These are phyloP conservation scores for Nannoperca obscura DNA, from an alignment of 2,797 vertebrate species.

Conservation along the genomic window DNA sequence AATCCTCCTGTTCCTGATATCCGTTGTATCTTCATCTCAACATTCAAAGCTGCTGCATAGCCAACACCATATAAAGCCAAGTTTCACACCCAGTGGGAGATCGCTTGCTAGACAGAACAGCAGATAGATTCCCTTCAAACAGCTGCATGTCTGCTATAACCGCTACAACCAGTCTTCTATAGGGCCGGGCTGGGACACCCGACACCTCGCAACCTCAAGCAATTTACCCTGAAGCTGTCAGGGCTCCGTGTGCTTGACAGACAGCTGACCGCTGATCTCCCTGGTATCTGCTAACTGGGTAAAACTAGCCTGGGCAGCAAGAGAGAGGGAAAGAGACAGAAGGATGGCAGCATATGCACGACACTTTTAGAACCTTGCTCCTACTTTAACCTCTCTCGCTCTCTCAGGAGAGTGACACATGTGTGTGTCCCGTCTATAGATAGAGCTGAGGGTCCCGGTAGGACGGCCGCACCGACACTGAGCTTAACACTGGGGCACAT, in stretches of 20 bases:
- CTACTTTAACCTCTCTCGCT: constrained; percentile 57
- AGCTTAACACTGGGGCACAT: constrained; percentile 37
- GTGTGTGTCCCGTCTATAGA: constrained; percentile 67
- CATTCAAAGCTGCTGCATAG: background rate
- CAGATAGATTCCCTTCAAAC: constrained; percentile 49
- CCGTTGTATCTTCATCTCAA: constrained; percentile 1
- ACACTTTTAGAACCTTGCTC: constrained; percentile 70
- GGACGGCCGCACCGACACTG: constrained; percentile 25
- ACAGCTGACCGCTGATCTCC: constrained; percentile 77
- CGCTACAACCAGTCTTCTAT: constrained; percentile 18
- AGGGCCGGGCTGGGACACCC: constrained; percentile 45
- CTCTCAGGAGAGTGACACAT: constrained; percentile 55
- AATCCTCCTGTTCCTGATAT: constrained; percentile 11
- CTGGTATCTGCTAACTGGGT: constrained; percentile 73
- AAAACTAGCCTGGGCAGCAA: constrained; percentile 64
- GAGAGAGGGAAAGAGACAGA: constrained; percentile 23
- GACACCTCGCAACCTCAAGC: constrained; percentile 63
- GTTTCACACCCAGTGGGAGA: constrained; percentile 33
- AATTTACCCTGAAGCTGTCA: constrained; percentile 46
- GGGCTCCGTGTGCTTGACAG: constrained; percentile 56
- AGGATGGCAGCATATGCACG: constrained; percentile 58
- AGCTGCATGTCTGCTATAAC: constrained; percentile 56
- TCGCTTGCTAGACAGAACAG: constrained; percentile 25
- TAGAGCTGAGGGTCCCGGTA: constrained; percentile 60
- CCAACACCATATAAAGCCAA: constrained; percentile 17